Percentiles rank a stretch among this genome's conserved stretches.
Evolutionary conservation across 2,113 vertebrate species (phyloP).

Genomic region (Amblyopsis rosae): DNA sequence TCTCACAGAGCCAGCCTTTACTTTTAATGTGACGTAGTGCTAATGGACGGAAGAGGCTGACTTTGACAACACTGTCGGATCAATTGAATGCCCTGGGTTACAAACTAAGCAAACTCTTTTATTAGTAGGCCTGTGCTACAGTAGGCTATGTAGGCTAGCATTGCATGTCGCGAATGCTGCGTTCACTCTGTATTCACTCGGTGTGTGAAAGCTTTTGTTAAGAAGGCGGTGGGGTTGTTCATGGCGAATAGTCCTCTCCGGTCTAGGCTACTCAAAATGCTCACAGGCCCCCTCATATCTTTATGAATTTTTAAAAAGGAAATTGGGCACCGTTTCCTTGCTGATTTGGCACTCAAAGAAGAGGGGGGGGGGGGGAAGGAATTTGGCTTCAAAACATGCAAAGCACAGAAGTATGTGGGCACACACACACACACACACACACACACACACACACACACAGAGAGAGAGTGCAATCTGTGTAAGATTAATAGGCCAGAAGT

Average conservation of each 20-base stretch:
- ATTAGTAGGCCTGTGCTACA: no score
- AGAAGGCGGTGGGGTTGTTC: conserved; percentile 18
- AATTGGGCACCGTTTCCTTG: conserved; percentile 6
- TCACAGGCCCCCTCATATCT: conserved; percentile 17
- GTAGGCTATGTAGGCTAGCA: no score
- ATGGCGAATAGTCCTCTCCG: background rate
- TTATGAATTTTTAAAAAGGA: conserved; percentile 51
- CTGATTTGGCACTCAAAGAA: conserved; percentile 22
- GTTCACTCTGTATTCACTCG: conserved; percentile 38
- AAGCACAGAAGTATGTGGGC: background rate
- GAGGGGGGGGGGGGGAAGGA: background rate
- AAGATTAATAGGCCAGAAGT: conserved; percentile 44
- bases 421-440: background rate
- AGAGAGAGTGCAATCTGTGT: conserved; percentile 30
- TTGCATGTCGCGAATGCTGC: background rate
- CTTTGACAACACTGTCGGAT: no score
- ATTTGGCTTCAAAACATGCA: conserved; percentile 1
- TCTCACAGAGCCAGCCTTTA: no score
- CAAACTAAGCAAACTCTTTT: no score
- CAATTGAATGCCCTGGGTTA: no score
- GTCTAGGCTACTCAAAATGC: conserved; percentile 34
- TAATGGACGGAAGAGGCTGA: no score
- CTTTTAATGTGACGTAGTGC: no score
- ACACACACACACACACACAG: conserved; percentile 31
- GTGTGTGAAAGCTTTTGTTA: conserved; percentile 42